Conservation (phyloP, 2,888 invertebrate species). For the Hyalella azteca region DNA sequence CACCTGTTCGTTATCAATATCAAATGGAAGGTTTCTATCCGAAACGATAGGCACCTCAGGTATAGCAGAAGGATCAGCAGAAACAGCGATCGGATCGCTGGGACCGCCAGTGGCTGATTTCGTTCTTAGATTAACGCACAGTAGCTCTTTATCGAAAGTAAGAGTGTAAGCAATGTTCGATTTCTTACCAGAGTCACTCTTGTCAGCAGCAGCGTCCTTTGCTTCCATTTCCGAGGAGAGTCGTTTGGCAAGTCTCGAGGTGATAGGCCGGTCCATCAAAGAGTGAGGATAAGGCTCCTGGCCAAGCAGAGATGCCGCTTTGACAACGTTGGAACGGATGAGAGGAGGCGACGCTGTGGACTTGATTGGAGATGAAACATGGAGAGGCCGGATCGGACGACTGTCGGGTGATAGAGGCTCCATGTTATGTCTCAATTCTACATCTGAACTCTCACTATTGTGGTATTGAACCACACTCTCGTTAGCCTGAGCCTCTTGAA, state of each 20-base stretch:
- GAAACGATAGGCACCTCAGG: background rate
- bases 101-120: background rate
- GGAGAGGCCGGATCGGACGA: constrained; percentile 20
- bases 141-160: constrained; percentile 25
- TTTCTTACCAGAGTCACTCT: background rate
- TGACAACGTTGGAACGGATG: background rate
- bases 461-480: background rate
- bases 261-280: constrained; percentile 32
- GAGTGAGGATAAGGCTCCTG: constrained; percentile 35
- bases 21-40: background rate
- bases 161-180: constrained; percentile 38
- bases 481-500: background rate
- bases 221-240: background rate
- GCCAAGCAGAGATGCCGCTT: constrained; percentile 9
- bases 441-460: background rate
- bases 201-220: background rate
- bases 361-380: background rate
- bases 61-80: constrained; percentile 1
- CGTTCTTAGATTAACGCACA: constrained; percentile 23
- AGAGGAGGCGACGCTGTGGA: constrained; percentile 11
- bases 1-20: background rate
- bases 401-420: constrained; percentile 28
- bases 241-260: constrained; percentile 1
- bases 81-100: background rate
- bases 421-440: background rate